These are phyloP conservation scores for Vanacampus margaritifer DNA, from an alignment of 2,113 vertebrate species.

Conservation along the genomic window DNA sequence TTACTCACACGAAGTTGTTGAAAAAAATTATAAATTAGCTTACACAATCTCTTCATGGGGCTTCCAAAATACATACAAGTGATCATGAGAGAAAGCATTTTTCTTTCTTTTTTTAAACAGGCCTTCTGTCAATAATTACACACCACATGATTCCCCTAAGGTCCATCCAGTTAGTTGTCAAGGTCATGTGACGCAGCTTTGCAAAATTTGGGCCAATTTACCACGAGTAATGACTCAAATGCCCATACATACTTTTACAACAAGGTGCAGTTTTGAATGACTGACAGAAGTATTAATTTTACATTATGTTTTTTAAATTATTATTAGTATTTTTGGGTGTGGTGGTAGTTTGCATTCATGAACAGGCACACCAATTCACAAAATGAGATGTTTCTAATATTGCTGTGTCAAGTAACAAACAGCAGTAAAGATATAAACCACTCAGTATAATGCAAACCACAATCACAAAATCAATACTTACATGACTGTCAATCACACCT, in stretches of 20 bases:
- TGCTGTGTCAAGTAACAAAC: neutral
- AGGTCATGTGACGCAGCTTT: conserved; percentile 17
- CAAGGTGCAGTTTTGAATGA: neutral
- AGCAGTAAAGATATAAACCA: neutral
- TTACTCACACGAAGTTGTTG: neutral
- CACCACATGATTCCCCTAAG: conserved; percentile 18
- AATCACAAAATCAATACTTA: too few relatives aligned
- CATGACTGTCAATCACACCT: too few relatives aligned
- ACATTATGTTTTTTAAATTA: neutral
- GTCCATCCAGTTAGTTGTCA: neutral
- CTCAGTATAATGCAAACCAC: too few relatives aligned
- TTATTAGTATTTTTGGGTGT: too few relatives aligned
- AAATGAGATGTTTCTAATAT: neutral
- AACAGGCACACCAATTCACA: neutral
- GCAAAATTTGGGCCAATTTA: neutral
- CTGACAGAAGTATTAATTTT: neutral
- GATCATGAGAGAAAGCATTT: too few relatives aligned
- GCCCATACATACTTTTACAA: neutral
- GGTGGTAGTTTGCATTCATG: neutral
- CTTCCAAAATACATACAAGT: neutral
- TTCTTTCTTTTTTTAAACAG: neutral
- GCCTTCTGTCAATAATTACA: conserved; percentile 24
- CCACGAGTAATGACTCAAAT: neutral
- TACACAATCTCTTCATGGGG: neutral
- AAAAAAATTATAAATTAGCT: neutral